Conservation (phyloP, 2,888 invertebrate genomes). For the Salticus scenicus region DNA sequence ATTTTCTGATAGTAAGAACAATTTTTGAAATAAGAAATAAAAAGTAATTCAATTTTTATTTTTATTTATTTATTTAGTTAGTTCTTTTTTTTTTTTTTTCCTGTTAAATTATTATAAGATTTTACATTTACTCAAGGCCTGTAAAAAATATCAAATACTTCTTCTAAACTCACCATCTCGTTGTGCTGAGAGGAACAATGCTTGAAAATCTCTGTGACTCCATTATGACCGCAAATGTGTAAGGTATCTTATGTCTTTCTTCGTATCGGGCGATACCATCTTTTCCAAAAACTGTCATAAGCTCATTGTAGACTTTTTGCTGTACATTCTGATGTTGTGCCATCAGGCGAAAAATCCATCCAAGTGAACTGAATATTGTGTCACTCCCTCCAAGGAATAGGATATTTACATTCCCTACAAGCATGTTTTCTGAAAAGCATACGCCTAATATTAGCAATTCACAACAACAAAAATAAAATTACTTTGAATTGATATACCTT, state of each 20-base stretch:
- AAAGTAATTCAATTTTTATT: too few species aligned
- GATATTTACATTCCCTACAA: slow-evolving; percentile 38
- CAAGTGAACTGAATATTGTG: slow-evolving; percentile 47
- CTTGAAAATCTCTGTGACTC: slow-evolving; percentile 86
- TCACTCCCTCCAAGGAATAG: slow-evolving; percentile 45
- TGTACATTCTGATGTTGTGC: slow-evolving; percentile 80
- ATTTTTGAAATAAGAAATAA: too few species aligned
- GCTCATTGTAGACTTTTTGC: slow-evolving; percentile 79
- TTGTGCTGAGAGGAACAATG: slow-evolving; percentile 67
- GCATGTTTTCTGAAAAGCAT: slow-evolving; percentile 35
- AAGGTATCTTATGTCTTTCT: slow-evolving; percentile 84
- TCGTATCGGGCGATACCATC: slow-evolving; percentile 78
- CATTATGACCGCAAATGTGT: slow-evolving; percentile 85
- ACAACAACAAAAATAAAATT: too few species aligned
- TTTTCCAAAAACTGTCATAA: slow-evolving; percentile 80
- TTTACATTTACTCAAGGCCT: too few species aligned
- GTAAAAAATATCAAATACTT: too few species aligned
- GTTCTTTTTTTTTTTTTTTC: too few species aligned
- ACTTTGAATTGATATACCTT: too few species aligned
- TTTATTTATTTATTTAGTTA: too few species aligned
- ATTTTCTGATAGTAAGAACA: too few species aligned
- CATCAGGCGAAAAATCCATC: slow-evolving; percentile 79
- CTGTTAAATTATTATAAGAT: too few species aligned
- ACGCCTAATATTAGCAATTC: too few species aligned
- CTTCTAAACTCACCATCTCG: slow-evolving; percentile 67